A percentile compares a stretch with the other conserved stretches of the same genome.
Conservation (phyloP, 2,113 vertebrate genomes). For the Pedetes capensis region DNA sequence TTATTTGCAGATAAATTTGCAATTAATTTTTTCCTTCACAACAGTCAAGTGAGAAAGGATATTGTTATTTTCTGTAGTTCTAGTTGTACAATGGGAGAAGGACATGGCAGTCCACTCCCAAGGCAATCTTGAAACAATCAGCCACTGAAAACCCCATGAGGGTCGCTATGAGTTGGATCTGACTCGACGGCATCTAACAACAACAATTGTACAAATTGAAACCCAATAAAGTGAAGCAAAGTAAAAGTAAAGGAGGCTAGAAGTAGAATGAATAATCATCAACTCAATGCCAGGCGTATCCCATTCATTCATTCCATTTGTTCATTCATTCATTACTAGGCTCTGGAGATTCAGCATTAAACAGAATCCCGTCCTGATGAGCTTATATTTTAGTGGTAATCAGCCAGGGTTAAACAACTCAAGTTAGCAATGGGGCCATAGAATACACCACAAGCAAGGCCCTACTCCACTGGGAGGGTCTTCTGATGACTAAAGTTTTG, state of each 20-base stretch:
- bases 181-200: no score
- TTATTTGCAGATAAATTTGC: neutral
- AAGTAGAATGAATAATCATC: neutral
- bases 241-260: neutral
- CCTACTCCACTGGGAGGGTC: neutral
- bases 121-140: no score
- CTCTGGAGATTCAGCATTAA: neutral
- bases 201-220: neutral
- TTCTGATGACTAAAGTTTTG: neutral
- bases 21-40: neutral
- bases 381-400: neutral
- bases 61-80: neutral
- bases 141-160: no score
- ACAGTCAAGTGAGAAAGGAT: neutral
- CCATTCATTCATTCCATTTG: neutral
- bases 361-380: neutral
- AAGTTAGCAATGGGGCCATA: neutral
- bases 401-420: neutral
- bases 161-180: no score
- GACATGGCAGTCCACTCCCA: no score
- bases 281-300: neutral
- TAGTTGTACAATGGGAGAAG: no score
- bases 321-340: neutral
- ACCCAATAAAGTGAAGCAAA: constrained; percentile 3
- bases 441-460: neutral